Base-by-base conservation (phyloP, 2,797 vertebrate genomes). In the Podarcis lilfordi region DNA sequence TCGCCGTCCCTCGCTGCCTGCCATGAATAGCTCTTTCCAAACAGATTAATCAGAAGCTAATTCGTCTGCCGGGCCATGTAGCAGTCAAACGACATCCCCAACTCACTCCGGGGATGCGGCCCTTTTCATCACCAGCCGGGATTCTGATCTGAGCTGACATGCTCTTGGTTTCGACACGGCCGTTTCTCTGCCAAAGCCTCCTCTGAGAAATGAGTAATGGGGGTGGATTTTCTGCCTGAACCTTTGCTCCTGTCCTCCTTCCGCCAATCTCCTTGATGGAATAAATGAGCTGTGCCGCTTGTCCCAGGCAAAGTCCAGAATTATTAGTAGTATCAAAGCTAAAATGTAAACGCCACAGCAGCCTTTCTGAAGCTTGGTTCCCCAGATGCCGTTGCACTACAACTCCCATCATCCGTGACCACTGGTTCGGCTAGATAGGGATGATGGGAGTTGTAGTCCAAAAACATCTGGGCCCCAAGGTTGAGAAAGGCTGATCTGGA, bases 11-110 rank as follows among this genome's bases (percentile, higher is more conserved):
- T 88, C 64, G 0, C 71, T 2, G 72, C 1, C 59, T 40, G 86
- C 92, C 86, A 82, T 88, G 89, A 92, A 93, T 86, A 93, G 93
- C 88, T 45, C 37, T 0, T 81, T 21, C 89, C 86, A 3, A 86
- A 85, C 55, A 50, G 29, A 92, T 88, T 43, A 87, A 87, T 91
- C 78, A 78, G 32, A 79, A 37, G 40, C 85, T 87, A 89, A 89
- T 23, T 23, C 77, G 10, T 6, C 1, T 0, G 59, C 86, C 80
- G 27, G 45, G 88, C 75, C 71, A 76, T 66, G 78, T 80, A 84
- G 82, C 87, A 35, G 87, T 6, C 72, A 9, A 5, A 89, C 45
- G 72, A 37, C 11, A 11, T 23, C 55, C 43, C 72, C 19, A 0
- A 0, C 21, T 87, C 80, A 86, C 88, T 43, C 77, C 61, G 1